phyloP scores from a whole-genome alignment of 1,140 invertebrate genomes.

The Araneus ventricosus region DNA sequence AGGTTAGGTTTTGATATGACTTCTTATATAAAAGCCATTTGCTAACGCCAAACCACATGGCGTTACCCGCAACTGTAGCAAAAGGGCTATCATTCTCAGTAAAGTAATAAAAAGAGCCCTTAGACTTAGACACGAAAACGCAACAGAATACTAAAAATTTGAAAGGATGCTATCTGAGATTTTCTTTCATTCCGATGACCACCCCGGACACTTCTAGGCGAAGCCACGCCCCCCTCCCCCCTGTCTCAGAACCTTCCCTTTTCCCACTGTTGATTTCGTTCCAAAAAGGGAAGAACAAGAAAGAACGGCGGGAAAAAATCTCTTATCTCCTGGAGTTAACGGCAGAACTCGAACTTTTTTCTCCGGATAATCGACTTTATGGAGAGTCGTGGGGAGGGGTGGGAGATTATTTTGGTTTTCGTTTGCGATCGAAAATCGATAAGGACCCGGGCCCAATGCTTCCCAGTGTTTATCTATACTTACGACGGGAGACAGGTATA shows the following conservation, averaged over 20 bases:
- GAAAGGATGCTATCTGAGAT: constrained; percentile 55
- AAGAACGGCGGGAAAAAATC: constrained; percentile 7
- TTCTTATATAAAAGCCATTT: constrained; percentile 26
- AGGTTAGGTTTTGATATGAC: not conserved
- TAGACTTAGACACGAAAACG: not conserved
- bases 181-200: constrained; percentile 31
- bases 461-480: constrained; percentile 33
- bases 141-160: constrained; percentile 59
- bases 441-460: not conserved
- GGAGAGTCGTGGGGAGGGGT: not conserved
- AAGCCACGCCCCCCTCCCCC: constrained; percentile 58
- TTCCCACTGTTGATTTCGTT: constrained; percentile 55
- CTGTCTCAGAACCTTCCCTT: not conserved
- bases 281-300: constrained; percentile 14
- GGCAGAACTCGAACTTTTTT: constrained; percentile 57
- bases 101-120: constrained; percentile 38
- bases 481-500: constrained; percentile 2
- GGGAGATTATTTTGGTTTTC: constrained; percentile 48
- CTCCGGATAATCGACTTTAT: constrained; percentile 60
- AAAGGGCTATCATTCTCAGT: not conserved
- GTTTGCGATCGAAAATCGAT: constrained; percentile 60
- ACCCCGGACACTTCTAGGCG: constrained; percentile 25
- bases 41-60: not conserved
- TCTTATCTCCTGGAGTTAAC: constrained; percentile 56
- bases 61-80: not conserved